Evolutionary conservation across 2,113 vertebrate genomes (phyloP).

Genomic region (Ardeotis arabs): DNA sequence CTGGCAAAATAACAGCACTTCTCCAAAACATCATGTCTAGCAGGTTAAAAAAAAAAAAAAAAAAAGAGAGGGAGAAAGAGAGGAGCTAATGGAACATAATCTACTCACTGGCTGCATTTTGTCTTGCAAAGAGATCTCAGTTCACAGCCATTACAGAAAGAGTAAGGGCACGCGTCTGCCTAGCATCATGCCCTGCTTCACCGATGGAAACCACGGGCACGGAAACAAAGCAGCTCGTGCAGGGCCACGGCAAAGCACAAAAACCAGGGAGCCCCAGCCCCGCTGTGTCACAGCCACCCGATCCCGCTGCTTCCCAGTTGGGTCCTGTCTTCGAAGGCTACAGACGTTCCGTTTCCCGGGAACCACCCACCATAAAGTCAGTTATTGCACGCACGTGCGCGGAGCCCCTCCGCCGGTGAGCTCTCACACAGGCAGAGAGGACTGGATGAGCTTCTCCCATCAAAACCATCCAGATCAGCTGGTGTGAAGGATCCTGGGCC

Average conservation of each 20-base stretch:
- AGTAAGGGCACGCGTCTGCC: background rate
- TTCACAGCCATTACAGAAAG: background rate
- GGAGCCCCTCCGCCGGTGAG: background rate
- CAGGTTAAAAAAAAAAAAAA: background rate
- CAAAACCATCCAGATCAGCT: background rate
- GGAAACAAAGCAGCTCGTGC: accelerated
- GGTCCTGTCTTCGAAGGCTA: background rate
- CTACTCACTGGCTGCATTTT: background rate
- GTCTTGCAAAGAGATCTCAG: background rate
- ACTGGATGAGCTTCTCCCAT: background rate
- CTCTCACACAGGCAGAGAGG: too few relatives aligned
- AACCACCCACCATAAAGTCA: accelerated
- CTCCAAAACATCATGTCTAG: background rate
- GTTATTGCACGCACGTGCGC: accelerated
- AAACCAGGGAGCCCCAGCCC: background rate
- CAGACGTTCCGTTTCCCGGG: accelerated
- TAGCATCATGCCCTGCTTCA: background rate
- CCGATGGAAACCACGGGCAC: accelerated
- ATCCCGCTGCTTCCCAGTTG: background rate
- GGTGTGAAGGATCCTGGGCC: too few relatives aligned
- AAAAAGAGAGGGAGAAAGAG: background rate
- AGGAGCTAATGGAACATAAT: background rate
- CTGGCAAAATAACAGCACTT: background rate
- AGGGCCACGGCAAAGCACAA: background rate
- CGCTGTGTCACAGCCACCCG: background rate